Evolutionary conservation across 2,888 invertebrate species (phyloP), one percentile per base, ranked within the genome.

Genomic region (Eupithecia abbreviata): DNA sequence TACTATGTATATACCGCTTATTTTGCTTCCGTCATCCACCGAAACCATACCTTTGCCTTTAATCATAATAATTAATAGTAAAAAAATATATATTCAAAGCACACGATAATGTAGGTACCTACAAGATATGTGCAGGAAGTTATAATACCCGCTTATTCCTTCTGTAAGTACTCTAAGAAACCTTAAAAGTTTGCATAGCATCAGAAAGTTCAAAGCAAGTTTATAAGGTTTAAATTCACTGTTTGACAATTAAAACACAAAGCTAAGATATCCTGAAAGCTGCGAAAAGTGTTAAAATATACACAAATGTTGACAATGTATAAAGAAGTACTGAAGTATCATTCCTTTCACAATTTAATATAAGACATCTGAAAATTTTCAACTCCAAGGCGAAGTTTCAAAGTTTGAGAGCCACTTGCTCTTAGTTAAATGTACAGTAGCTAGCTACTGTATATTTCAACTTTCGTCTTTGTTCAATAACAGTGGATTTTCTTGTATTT

Each of bases 361-460:
- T 86, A 83, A 86, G 82, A 84, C 85, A 85, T 85, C 84, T 86
- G 84, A 82, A 84, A 77, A 82, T 81, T 82, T 79, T 77, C 80
- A 78, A 82, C 83, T 84, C 78, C 49, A 79, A 76, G 77, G 81
- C 76, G 74, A 78, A 87, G 86, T 85, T 89, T 79, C 77, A 30
- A 86, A 89, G 83, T 88, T 84, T 75, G 80, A 13, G 85, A 86
- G 88, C 88, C 88, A 86, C 87, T 88, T 87, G 85, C 85, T 85
- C 83, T 85, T 85, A 76, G 72, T 82, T 80, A 79, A 86, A 87
- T 87, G 85, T 85, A 18, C n/a, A 3, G 30, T 58, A 58, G 7
- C 7, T 18, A 85, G 85, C 83, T 84, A 87, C 84, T 83, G 75
- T 78, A 81, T 75, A 79, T 84, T 80, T 75, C 72, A 82, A 82